Percentiles rank a stretch among this genome's conserved stretches.
Conservation (phyloP, 2,888 invertebrate species). For the Synanthedon tipuliformis region DNA sequence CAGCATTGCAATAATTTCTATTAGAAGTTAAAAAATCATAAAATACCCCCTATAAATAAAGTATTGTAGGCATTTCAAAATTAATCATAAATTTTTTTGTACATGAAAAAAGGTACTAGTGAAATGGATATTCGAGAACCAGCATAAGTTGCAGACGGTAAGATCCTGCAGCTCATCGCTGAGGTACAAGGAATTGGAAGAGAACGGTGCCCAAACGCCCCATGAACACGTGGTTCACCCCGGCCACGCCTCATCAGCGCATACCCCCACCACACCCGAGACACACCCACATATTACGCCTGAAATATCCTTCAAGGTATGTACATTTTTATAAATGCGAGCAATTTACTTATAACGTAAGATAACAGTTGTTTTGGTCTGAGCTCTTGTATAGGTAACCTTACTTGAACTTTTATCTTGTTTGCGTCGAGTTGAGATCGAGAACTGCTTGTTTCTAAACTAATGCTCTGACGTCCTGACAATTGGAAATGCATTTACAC, state of each 20-base stretch:
- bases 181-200: constrained; percentile 62
- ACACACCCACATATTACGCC: constrained; percentile 44
- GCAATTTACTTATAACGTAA: not conserved
- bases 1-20: too few species aligned
- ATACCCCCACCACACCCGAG: constrained; percentile 18
- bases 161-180: constrained; percentile 70
- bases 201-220: constrained; percentile 21
- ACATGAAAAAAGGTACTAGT: constrained; percentile 58
- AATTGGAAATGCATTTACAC: too few species aligned
- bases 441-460: constrained; percentile 15
- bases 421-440: constrained; percentile 19
- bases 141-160: constrained; percentile 76
- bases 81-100: not conserved
- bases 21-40: too few species aligned
- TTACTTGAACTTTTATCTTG: constrained; percentile 38
- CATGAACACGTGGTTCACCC: constrained; percentile 29
- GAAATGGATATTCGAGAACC: constrained; percentile 77
- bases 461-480: too few species aligned
- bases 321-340: too few species aligned
- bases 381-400: constrained; percentile 7
- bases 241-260: constrained; percentile 15
- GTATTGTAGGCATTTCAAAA: not conserved
- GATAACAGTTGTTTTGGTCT: constrained; percentile 3
- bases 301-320: constrained; percentile 71
- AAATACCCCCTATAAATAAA: too few species aligned